Base-by-base conservation (phyloP, 2,888 invertebrate genomes). In the Operophtera brumata region DNA sequence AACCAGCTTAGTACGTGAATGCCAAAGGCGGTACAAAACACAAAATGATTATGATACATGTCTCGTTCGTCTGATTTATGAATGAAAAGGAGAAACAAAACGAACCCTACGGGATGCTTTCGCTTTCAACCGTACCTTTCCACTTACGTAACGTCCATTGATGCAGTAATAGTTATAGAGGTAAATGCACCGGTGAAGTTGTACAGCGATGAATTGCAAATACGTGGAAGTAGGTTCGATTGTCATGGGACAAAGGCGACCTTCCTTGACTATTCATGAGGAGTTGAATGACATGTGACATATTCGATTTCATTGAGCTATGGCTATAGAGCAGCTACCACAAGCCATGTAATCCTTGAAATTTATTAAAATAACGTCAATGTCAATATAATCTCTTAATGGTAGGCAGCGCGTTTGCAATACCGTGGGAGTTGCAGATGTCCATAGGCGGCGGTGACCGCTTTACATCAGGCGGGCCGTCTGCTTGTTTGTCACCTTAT, bases 231-330 rank as follows among this genome's bases (percentile, higher is more conserved):
- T 47, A 52, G 34, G 59, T 55, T 63, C 62, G 35, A 55, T 57
- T 52, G 57, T 58, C 70, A 59, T 48, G 66, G 61, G 74, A 65
- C 64, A 58, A 58, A 62, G 54, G 53, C 54, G 59, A 57, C 55
- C 62, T 63, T 60, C 47, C 56, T 65, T 76, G 70, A 73, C 72
- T 76, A 76, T 63, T 71, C 72, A 76, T 74, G 69, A 71, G 66
- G 50, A 50, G 62, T 61, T 72, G 67, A 75, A 73, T 73, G 67
- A 64, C 61, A 45, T 59, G 57, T 54, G 47, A 37, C 51, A 53
- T 48, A 53, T 49, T 61, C 45, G 51, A 44, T 60, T 53, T 54
- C 57, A 47, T 62, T 57, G 55, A 10, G 1, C 8, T 1, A n/a
- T 2, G n/a, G n/a, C n/a, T 11, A n/a, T 0, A n/a, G 10, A 3